Base-by-base conservation (phyloP, 2,888 invertebrate genomes). In the Physocephala rufipes region DNA sequence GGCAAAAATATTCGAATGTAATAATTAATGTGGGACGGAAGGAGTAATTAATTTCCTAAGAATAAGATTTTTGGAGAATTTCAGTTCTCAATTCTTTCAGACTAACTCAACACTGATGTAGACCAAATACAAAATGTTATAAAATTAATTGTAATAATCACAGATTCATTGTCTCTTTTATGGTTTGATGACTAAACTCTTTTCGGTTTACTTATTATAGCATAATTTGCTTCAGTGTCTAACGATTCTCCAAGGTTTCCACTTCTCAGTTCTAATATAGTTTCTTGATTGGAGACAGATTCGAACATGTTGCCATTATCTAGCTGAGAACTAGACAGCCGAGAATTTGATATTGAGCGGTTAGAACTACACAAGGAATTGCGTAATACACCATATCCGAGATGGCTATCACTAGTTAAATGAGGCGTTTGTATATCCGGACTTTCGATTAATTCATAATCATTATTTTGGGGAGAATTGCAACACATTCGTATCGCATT, bases 141-240 rank as follows among this genome's bases (percentile, higher is more conserved):
- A 61, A 67, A 45, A 70, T 72, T 70, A 70, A 77, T 78, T 76
- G 78, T 75, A 74, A 76, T 70, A 81, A 79, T 79, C 77, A 80
- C 78, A 78, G 79, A 74, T 7, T 3, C 26, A 49, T n/a, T 7
- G 36, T 36, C 9, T 36, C 16, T n/a, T n/a, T n/a, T 80, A 75
- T 75, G 19, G 47, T 67, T 63, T 62, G 28, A 30, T 55, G 70
- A 67, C 49, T 89, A 94, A 85, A 94, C 93, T 87, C 91, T 89
- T 89, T 94, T 94, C 81, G 94, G 92, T 86, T 94, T 94, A 83
- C 93, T 93, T 71, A 95, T 92, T 80, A 94, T 89, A 74, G 94
- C 93, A 87, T 95, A 95, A 80, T 93, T 93, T 74, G 91, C 90
- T 70, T 93, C 91, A 82, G 93, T 94, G 78, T 91, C 87, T 77